phyloP scores from a whole-genome alignment of 1,140 invertebrate species.

The Hyles vespertilio region DNA sequence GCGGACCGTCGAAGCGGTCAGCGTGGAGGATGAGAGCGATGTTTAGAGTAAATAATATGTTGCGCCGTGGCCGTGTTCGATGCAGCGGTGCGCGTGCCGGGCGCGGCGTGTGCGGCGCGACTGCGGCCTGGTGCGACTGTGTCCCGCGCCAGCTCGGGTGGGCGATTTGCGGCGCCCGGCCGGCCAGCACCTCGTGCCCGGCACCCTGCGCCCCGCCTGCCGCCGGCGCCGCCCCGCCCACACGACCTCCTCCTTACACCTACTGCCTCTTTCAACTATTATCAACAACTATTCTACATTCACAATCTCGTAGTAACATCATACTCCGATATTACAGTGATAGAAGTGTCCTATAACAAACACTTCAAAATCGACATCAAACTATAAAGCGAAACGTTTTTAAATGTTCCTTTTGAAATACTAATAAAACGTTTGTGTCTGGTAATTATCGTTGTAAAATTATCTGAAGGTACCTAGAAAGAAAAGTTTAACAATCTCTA shows the following conservation, averaged over 20 bases:
- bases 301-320: background rate
- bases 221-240: constrained; percentile 58
- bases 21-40: constrained; percentile 1
- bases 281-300: background rate
- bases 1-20: constrained; percentile 4
- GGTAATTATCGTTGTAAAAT: too few relatives aligned
- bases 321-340: too few relatives aligned
- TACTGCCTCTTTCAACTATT: constrained; percentile 24
- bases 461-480: too few relatives aligned
- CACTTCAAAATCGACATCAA: too few relatives aligned
- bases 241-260: constrained; percentile 48
- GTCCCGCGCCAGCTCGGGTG: constrained; percentile 26
- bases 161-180: constrained; percentile 44
- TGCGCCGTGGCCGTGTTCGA: constrained; percentile 8
- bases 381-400: too few relatives aligned
- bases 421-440: too few relatives aligned
- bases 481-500: too few relatives aligned
- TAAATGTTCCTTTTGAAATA: too few relatives aligned
- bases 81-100: constrained; percentile 42
- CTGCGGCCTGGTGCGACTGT: constrained; percentile 28
- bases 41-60: constrained; percentile 7
- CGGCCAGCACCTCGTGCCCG: constrained; percentile 38
- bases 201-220: constrained; percentile 67
- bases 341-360: too few relatives aligned
- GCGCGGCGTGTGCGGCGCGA: constrained; percentile 45